A percentile compares a stretch with the other conserved stretches of the same genome.
Conservation (phyloP, 2,113 vertebrate genomes). For the Hippoglossus stenolepis region DNA sequence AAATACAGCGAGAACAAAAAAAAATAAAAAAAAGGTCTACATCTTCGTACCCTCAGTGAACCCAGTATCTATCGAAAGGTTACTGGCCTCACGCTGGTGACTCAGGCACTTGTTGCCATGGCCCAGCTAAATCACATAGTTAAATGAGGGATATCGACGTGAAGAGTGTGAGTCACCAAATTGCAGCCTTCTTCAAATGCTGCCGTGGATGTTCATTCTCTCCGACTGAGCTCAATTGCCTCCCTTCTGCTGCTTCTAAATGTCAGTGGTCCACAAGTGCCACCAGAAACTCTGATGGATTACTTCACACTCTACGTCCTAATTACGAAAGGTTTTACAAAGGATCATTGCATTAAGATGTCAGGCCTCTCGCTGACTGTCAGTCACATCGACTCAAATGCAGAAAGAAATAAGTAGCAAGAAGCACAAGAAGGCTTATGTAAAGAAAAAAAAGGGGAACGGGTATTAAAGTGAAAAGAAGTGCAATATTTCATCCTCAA, state of each 20-base stretch:
- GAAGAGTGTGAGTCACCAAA: slow-evolving; percentile 72
- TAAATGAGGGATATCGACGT: slow-evolving; percentile 63
- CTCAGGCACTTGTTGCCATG: slow-evolving; percentile 61
- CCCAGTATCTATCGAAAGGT: slow-evolving; percentile 25
- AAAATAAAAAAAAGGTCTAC: not conserved
- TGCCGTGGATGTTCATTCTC: slow-evolving; percentile 59
- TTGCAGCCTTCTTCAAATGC: slow-evolving; percentile 57
- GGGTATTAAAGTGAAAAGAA: not conserved
- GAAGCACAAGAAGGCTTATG: not conserved
- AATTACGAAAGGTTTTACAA: not conserved
- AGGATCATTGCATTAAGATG: not conserved
- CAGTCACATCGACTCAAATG: not conserved
- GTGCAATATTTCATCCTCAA: not conserved
- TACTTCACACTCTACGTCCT: slow-evolving; percentile 6
- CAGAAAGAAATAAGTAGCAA: not conserved
- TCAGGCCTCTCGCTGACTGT: not conserved
- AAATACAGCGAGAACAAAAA: not conserved
- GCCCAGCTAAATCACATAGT: slow-evolving; percentile 54
- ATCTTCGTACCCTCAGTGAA: slow-evolving; percentile 6
- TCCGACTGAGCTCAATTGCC: slow-evolving; percentile 49
- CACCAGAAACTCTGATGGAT: not conserved
- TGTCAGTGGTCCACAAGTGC: slow-evolving; percentile 44
- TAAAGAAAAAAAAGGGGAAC: not conserved
- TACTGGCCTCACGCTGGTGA: slow-evolving; percentile 35
- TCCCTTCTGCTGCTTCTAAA: slow-evolving; percentile 56